A percentile compares a stretch with the other conserved stretches of the same genome.
Evolutionary conservation across 2,797 vertebrate species (phyloP).

Genomic region (Leptoclinus maculatus): DNA sequence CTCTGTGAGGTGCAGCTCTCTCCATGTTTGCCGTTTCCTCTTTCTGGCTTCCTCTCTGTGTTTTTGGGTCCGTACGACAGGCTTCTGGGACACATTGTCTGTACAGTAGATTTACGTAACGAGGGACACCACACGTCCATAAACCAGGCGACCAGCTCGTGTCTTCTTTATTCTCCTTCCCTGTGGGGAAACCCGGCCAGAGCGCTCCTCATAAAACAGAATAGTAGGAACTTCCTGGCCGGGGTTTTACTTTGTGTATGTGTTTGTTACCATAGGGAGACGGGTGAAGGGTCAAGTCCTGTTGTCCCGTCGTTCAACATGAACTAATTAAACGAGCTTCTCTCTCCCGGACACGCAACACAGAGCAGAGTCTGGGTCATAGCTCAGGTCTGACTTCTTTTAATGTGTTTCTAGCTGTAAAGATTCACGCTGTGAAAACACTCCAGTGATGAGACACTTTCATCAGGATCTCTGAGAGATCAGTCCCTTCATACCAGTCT

Average conservation of each 20-base stretch:
- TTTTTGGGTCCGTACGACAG: background rate
- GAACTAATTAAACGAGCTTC: slow-evolving; percentile 21
- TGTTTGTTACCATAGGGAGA: slow-evolving; percentile 60
- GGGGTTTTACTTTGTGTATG: slow-evolving; percentile 29
- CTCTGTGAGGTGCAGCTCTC: slow-evolving; percentile 17
- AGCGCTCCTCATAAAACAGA: slow-evolving; percentile 38
- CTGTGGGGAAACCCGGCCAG: background rate
- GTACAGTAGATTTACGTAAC: background rate
- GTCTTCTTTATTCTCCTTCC: slow-evolving; percentile 13
- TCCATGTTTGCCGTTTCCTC: slow-evolving; percentile 47
- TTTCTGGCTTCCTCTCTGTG: slow-evolving; percentile 38
- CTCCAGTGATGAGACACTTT: slow-evolving; percentile 12
- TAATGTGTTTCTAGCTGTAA: background rate
- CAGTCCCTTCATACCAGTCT: slow-evolving; percentile 25
- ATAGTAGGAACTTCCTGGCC: slow-evolving; percentile 60
- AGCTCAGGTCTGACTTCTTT: background rate
- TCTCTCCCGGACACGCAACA: background rate
- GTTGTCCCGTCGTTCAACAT: slow-evolving; percentile 40
- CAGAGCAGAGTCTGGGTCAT: background rate
- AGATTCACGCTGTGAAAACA: slow-evolving; percentile 30
- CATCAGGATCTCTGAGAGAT: slow-evolving; percentile 45
- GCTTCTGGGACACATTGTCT: background rate
- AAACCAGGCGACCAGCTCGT: background rate
- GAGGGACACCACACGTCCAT: background rate
- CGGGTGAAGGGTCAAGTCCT: slow-evolving; percentile 64